phyloP scores from a whole-genome alignment of 2,113 vertebrate species.

The Thamnophis sirtalis region DNA sequence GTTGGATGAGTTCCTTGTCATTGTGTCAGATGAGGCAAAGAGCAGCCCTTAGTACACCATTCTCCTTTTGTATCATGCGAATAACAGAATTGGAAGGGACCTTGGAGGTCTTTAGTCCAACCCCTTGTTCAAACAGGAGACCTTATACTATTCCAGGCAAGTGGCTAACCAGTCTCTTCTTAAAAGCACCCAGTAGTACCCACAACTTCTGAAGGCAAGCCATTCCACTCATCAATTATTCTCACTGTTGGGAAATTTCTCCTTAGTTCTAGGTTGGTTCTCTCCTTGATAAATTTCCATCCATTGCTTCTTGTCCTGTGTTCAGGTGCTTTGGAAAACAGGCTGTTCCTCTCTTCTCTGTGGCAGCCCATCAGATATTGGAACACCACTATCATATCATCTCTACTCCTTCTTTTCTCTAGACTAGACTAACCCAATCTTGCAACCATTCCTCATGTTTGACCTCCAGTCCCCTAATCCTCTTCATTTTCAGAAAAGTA shows the following conservation, averaged over 20 bases:
- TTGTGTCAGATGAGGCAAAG: neutral
- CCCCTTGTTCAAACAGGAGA: too few species aligned
- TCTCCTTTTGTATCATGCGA: neutral
- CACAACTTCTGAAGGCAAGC: neutral
- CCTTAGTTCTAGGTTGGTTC: neutral
- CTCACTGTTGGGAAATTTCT: neutral
- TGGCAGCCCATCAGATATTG: neutral
- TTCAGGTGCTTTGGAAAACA: neutral
- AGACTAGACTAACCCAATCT: neutral
- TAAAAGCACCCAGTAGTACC: too few species aligned
- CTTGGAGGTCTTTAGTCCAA: too few species aligned
- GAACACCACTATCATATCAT: neutral
- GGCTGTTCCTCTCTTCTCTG: neutral
- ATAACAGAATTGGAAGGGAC: too few species aligned
- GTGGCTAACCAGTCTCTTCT: too few species aligned
- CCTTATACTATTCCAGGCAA: too few species aligned
- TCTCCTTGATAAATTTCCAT: neutral
- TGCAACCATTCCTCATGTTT: neutral
- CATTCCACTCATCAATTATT: neutral
- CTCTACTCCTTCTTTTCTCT: neutral
- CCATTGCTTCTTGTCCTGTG: neutral
- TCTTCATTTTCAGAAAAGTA: neutral
- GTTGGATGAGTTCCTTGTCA: too few species aligned
- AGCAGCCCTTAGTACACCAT: neutral
- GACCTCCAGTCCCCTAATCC: neutral